A percentile compares a stretch with the other conserved stretches of the same genome.
These are phyloP conservation scores for Onthophagus sagittarius DNA, from an alignment of 2,888 invertebrate species.

Conservation along the genomic window DNA sequence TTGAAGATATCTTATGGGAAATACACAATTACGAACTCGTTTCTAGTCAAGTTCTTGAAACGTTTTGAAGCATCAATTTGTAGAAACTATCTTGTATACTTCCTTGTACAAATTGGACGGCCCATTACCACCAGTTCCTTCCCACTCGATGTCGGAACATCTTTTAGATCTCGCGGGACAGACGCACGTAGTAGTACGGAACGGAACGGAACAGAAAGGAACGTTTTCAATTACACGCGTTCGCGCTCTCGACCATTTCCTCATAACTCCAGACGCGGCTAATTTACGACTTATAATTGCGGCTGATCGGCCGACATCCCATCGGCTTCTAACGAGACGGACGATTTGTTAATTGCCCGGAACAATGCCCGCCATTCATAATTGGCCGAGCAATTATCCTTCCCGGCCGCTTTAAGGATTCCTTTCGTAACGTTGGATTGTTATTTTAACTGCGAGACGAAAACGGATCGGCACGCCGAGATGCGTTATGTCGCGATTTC, in stretches of 20 bases:
- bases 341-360: background rate
- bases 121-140: background rate
- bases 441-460: background rate
- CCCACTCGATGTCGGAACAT: background rate
- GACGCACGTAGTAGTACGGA: background rate
- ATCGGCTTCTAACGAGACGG: background rate
- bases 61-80: background rate
- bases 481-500: background rate
- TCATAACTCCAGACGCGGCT: constrained; percentile 4
- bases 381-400: background rate
- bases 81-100: background rate
- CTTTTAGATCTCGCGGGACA: background rate
- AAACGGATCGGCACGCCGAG: background rate
- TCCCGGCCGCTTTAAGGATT: background rate
- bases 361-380: background rate
- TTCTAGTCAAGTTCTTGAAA: background rate
- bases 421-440: background rate
- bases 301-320: background rate
- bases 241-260: constrained; percentile 3
- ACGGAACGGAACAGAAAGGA: background rate
- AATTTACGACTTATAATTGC: constrained; percentile 4
- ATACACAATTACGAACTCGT: background rate
- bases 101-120: background rate
- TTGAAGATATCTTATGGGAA: background rate
- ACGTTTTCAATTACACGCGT: constrained; percentile 7